A percentile compares a stretch with the other conserved stretches of the same genome.
Conservation (phyloP, 2,113 vertebrate genomes). For the Kryptolebias marmoratus region DNA sequence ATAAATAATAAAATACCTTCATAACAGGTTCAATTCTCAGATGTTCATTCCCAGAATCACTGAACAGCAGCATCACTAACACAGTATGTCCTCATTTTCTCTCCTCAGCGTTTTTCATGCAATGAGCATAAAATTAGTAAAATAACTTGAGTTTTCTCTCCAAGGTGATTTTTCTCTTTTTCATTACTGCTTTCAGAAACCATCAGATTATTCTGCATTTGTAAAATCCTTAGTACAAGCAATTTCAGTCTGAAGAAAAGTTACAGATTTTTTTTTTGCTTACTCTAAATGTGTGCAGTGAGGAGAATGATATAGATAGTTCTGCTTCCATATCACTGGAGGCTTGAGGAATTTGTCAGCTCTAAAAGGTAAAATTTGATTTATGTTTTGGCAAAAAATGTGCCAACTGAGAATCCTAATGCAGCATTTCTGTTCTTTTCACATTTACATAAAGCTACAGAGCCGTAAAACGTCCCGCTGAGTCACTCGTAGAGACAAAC, state of each 20-base stretch:
- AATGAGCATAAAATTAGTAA: neutral
- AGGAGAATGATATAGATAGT: neutral
- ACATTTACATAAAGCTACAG: neutral
- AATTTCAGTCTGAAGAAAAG: neutral
- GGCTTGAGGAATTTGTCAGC: neutral
- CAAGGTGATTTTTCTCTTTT: neutral
- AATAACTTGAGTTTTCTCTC: neutral
- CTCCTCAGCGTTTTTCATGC: neutral
- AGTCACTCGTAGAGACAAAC: neutral
- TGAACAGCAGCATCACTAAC: too few relatives aligned
- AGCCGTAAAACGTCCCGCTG: neutral
- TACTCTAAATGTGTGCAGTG: neutral
- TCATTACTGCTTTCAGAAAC: constrained; percentile 3
- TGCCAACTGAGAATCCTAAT: neutral
- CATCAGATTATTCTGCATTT: neutral
- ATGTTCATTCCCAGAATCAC: neutral
- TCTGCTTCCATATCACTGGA: neutral
- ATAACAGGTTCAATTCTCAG: neutral
- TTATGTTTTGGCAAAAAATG: neutral
- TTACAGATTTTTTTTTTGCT: neutral
- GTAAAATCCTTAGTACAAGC: neutral
- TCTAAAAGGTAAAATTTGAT: constrained; percentile 4
- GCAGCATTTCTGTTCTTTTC: neutral
- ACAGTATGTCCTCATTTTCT: neutral
- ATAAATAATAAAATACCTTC: neutral